These are phyloP conservation scores for Chaunax sp. DNA, from an alignment of 2,797 vertebrate species.

Conservation along the genomic window DNA sequence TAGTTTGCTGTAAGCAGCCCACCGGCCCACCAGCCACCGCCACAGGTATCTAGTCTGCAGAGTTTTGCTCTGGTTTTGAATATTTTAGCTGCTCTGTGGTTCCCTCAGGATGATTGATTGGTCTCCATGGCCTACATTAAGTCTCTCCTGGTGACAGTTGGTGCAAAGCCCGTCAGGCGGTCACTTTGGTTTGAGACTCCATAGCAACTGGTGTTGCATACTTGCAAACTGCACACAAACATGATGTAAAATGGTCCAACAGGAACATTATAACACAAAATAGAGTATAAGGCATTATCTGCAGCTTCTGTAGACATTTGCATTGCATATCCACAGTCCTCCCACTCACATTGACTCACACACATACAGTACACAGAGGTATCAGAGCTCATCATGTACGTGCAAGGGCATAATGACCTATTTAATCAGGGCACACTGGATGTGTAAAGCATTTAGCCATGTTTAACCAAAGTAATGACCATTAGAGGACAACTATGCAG, in stretches of 20 bases:
- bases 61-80: conserved; percentile 48
- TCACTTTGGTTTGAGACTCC: conserved; percentile 19
- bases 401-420: neutral
- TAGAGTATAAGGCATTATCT: too few relatives aligned
- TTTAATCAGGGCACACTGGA: conserved; percentile 5
- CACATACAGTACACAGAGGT: neutral
- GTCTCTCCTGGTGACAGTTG: conserved; percentile 47
- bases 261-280: neutral
- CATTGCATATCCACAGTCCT: too few relatives aligned
- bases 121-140: conserved; percentile 63
- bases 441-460: neutral
- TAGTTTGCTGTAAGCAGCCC: conserved; percentile 39
- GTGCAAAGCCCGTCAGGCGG: conserved; percentile 44
- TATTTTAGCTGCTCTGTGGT: conserved; percentile 48
- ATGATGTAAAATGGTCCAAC: neutral
- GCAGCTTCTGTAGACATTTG: too few relatives aligned
- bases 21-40: conserved; percentile 49
- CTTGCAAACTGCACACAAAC: neutral
- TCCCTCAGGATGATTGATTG: conserved; percentile 69
- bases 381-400: neutral
- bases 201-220: neutral
- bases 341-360: neutral
- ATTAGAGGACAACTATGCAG: neutral
- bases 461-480: conserved; percentile 3
- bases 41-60: conserved; percentile 60